Evolutionary conservation across 2,888 invertebrate genomes (phyloP).

Genomic region (Tribolium freemani): DNA sequence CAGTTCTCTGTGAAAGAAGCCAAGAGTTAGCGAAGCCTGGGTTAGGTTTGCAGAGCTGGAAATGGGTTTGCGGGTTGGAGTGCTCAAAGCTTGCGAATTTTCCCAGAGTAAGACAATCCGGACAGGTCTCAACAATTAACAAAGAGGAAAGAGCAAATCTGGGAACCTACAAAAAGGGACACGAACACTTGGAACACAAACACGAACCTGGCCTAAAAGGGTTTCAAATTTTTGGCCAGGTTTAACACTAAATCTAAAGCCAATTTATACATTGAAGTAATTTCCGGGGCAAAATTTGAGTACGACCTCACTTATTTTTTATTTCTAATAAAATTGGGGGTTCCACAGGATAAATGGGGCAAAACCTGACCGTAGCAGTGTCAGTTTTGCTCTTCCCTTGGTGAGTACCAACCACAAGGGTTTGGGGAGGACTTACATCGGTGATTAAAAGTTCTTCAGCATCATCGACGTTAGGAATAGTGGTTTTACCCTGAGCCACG

Average conservation of each 20-base stretch:
- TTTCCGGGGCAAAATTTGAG: too few species aligned
- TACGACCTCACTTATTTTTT: too few species aligned
- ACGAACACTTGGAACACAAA: neutral
- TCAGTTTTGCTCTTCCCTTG: too few species aligned
- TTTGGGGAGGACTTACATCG: constrained; percentile 81
- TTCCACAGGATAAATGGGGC: too few species aligned
- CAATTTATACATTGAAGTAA: too few species aligned
- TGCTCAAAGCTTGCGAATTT: neutral
- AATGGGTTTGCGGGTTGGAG: neutral
- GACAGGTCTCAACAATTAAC: neutral
- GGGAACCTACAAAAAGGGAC: neutral
- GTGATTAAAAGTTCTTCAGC: constrained; percentile 91
- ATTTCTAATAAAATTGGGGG: too few species aligned
- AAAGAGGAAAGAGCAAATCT: neutral
- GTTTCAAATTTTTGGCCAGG: too few species aligned
- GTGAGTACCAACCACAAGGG: neutral
- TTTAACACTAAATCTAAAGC: too few species aligned
- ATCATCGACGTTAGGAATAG: constrained; percentile 96
- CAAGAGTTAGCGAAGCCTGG: constrained; percentile 7
- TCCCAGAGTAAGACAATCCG: constrained; percentile 22
- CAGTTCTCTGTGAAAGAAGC: constrained; percentile 76
- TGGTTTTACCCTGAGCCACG: constrained; percentile 97
- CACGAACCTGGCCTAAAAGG: too few species aligned
- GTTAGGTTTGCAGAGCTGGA: neutral
- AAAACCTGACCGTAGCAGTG: too few species aligned